These are phyloP conservation scores for Autographa pulchrina DNA, from an alignment of 2,888 invertebrate species.

Conservation along the genomic window DNA sequence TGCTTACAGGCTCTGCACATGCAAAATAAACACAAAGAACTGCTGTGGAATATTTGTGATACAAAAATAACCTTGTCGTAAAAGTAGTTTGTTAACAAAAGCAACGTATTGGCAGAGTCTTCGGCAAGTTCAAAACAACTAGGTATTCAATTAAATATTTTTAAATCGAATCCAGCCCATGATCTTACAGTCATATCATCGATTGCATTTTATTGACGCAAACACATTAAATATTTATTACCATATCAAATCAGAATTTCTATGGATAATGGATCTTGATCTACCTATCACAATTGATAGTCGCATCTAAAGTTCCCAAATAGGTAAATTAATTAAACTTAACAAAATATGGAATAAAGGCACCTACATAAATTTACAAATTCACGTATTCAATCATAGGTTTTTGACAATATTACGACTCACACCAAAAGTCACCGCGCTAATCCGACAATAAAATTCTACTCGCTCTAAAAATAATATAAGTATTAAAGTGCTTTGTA, in stretches of 20 bases:
- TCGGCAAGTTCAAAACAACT: conserved; percentile 11
- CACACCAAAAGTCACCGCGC: conserved; percentile 19
- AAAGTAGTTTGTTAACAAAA: conserved; percentile 39
- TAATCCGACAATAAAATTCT: conserved; percentile 40
- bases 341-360: conserved; percentile 14
- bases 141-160: neutral
- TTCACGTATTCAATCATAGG: conserved; percentile 13
- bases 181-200: neutral
- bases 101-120: conserved; percentile 21
- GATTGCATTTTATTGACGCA: neutral
- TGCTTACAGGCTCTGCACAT: conserved; percentile 31
- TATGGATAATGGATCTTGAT: neutral
- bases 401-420: neutral
- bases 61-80: conserved; percentile 36
- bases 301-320: conserved; percentile 24
- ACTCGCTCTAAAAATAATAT: conserved; percentile 34
- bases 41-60: conserved; percentile 45
- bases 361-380: conserved; percentile 17
- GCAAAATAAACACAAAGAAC: conserved; percentile 49
- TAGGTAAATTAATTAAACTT: conserved; percentile 28
- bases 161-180: too few relatives aligned
- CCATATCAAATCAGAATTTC: neutral
- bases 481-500: conserved; percentile 25
- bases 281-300: neutral
- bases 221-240: neutral